These are phyloP conservation scores for Tethya wilhelma DNA, from an alignment of 37 sponge, comb jelly and placozoan species.

Conservation along the genomic window DNA sequence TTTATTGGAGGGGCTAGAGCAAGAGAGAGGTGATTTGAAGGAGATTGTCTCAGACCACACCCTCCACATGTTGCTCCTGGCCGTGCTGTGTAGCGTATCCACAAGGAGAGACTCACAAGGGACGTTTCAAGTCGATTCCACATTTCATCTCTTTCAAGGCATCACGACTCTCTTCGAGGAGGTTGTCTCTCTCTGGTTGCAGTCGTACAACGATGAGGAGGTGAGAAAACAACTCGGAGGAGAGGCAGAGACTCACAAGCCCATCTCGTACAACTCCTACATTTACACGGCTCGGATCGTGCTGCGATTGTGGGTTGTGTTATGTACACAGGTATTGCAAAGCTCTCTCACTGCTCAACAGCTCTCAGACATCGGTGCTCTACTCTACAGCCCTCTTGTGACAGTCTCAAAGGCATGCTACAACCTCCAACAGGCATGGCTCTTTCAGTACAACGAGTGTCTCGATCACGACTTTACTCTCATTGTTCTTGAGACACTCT, in stretches of 20 bases:
- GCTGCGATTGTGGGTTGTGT: slow-evolving; percentile 49
- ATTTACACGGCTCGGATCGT: slow-evolving; percentile 40
- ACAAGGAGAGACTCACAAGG: slow-evolving; percentile 9
- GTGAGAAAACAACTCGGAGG: background rate
- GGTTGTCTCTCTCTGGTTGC: slow-evolving; percentile 40
- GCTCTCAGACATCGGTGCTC: slow-evolving; percentile 17
- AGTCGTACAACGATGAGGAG: background rate
- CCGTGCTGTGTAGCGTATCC: slow-evolving; percentile 37
- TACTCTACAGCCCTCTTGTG: slow-evolving; percentile 40
- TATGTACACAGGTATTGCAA: slow-evolving; percentile 10
- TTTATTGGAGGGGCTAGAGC: background rate
- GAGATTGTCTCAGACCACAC: slow-evolving; percentile 11
- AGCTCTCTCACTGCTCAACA: slow-evolving; percentile 36
- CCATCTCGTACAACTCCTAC: slow-evolving; percentile 23
- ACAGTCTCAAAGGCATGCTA: slow-evolving; percentile 40
- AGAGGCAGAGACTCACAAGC: background rate
- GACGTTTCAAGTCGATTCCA: slow-evolving; percentile 12
- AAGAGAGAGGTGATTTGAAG: background rate
- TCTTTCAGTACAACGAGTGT: slow-evolving; percentile 36
- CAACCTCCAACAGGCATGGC: slow-evolving; percentile 37
- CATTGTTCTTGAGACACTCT: slow-evolving; percentile 52
- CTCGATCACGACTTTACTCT: slow-evolving; percentile 62
- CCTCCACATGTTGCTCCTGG: slow-evolving; percentile 46
- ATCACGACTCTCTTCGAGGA: slow-evolving; percentile 57
- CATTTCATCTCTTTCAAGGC: slow-evolving; percentile 33